Evolutionary conservation across 2,797 vertebrate species (phyloP).

Genomic region (Syngnathus rostellatus): DNA sequence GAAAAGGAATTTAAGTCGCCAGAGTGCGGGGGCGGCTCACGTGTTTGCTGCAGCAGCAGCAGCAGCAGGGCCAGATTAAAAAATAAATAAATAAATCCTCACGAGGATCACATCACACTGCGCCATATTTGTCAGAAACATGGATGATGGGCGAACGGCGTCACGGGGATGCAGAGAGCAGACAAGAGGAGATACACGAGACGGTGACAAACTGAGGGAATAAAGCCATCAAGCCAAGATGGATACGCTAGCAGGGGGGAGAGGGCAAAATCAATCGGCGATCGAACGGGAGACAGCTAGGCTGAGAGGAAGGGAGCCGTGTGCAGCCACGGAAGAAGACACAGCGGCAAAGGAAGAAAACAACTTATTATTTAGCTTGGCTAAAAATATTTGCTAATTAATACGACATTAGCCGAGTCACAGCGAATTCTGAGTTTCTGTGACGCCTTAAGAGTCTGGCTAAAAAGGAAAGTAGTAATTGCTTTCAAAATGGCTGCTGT

Average conservation of each 20-base stretch:
- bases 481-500: not conserved
- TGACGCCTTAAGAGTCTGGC: not conserved
- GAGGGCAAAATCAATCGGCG: conserved; percentile 1
- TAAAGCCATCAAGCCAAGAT: not conserved
- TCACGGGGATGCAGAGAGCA: not conserved
- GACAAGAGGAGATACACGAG: not conserved
- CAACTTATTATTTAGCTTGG: not conserved
- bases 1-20: not conserved
- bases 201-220: not conserved
- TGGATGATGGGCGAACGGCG: not conserved
- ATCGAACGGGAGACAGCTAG: not conserved
- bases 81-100: not conserved
- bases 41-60: conserved; percentile 1
- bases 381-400: not conserved
- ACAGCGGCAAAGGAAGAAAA: not conserved
- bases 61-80: not conserved
- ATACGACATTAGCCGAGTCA: not conserved
- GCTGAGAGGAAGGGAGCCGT: not conserved
- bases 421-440: not conserved
- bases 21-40: not conserved
- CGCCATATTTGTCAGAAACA: conserved; percentile 6
- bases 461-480: not conserved
- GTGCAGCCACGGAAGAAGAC: not conserved
- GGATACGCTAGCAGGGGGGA: not conserved
- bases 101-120: not conserved